phyloP scores from a whole-genome alignment of 2,113 vertebrate species.

The Capricornis sumatraensis region DNA sequence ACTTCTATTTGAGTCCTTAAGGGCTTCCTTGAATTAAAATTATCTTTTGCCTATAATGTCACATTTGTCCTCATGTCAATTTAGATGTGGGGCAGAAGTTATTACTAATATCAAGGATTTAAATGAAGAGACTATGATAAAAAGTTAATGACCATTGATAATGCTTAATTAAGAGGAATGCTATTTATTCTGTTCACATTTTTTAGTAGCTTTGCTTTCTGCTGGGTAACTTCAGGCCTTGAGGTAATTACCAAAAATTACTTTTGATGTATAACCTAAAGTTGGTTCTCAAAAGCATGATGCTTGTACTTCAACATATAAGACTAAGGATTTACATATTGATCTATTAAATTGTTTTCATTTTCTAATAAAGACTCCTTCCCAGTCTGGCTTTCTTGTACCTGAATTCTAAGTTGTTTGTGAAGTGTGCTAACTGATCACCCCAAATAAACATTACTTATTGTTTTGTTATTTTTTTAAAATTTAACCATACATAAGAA shows the following conservation, averaged over 20 bases:
- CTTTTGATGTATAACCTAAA: neutral
- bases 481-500: neutral
- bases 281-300: neutral
- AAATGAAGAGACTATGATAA: neutral
- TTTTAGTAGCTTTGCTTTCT: conserved; percentile 8
- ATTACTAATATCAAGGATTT: neutral
- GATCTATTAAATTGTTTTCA: neutral
- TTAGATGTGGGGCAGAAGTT: neutral
- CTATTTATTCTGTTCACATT: neutral
- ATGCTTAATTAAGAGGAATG: neutral
- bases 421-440: neutral
- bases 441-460: neutral
- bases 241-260: neutral
- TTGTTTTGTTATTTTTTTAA: neutral
- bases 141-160: neutral
- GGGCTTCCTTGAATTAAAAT: neutral
- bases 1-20: neutral
- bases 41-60: neutral
- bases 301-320: neutral
- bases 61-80: neutral
- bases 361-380: neutral
- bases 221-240: neutral
- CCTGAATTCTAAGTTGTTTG: neutral
- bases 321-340: neutral
- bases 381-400: neutral